Base-by-base conservation (phyloP, 2,888 invertebrate species). In the Luperina nickerlii region DNA sequence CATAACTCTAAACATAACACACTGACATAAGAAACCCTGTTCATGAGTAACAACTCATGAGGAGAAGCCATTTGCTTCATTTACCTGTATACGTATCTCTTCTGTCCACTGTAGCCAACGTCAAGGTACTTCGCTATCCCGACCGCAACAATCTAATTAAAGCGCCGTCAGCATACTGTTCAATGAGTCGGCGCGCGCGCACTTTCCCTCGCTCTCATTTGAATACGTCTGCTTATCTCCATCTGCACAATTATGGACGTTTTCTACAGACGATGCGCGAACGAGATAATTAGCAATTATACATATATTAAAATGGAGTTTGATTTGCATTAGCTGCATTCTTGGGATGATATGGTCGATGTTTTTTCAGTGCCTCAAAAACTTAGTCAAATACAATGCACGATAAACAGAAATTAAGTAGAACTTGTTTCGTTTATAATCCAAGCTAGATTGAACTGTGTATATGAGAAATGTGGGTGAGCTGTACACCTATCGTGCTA, bases 201-300 rank as follows among this genome's bases (percentile, higher is more conserved):
- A 93, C 93, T 94, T 94, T 94, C 94, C 91, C 92, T 84, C 68
- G 73, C 73, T 89, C 88, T 83, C 89, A 91, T 92, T 91, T 90
- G 90, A 91, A 92, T 93, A 90, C 86, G 82, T 87, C 90, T 88
- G 86, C 84, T 89, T 91, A 93, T 93, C 93, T 88, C 76, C 76
- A 93, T 92, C 92, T 89, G 82, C 82, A 89, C 90, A 90, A 91
- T 92, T 92, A 92, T 81, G 76, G 82, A 88, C 86, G 79, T 84
- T 89, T 90, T 88, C 82, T 67, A 83, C 86, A 83, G 85, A 86
- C 88, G 78, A 81, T 82, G 89, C 85, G 83, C 88, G 87, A 87
- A 89, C 82, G 76, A 82, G 81, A 75, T 87, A 86, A 89, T 87
- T 79, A 82, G 62, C 70, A 78, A 82, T 87, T 84, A 86, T 38